These are phyloP conservation scores for Atlantisia rogersi DNA, from an alignment of 2,113 vertebrate species.

Conservation along the genomic window DNA sequence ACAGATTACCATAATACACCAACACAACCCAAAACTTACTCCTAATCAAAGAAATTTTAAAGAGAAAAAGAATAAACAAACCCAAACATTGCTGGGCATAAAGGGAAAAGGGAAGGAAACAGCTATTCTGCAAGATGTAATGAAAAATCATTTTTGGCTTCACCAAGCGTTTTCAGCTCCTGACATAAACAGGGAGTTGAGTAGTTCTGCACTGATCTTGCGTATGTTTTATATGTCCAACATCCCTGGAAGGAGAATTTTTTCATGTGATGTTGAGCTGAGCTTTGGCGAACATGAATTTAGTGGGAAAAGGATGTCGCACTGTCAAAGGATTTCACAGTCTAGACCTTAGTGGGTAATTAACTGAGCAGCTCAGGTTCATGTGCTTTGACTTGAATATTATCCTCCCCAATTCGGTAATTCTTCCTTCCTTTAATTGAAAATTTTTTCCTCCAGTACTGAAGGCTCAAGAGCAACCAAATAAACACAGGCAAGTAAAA, in stretches of 20 bases:
- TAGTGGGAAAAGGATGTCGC: slow-evolving; percentile 35
- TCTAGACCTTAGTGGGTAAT: slow-evolving; percentile 23
- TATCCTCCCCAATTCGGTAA: not conserved
- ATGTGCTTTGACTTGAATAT: not conserved
- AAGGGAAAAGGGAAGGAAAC: not conserved
- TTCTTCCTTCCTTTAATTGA: not conserved
- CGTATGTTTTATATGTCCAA: not conserved
- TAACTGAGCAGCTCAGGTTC: not conserved
- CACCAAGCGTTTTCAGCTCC: not conserved
- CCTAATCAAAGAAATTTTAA: not conserved
- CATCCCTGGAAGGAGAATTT: slow-evolving; percentile 26
- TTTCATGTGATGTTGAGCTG: not conserved
- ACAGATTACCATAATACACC: not conserved
- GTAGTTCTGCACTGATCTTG: not conserved
- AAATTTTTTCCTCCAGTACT: not conserved
- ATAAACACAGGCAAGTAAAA: not conserved
- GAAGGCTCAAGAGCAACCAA: not conserved
- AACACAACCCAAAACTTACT: not conserved
- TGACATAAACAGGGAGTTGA: slow-evolving; percentile 14
- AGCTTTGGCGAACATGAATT: slow-evolving; percentile 43
- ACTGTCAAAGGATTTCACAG: slow-evolving; percentile 47
- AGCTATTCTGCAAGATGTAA: not conserved
- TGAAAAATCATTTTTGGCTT: not conserved
- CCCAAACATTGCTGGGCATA: not conserved
- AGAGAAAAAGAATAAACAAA: not conserved